Evolutionary conservation across 2,888 invertebrate genomes (phyloP).

Genomic region (Holacanthella duospinosa): DNA sequence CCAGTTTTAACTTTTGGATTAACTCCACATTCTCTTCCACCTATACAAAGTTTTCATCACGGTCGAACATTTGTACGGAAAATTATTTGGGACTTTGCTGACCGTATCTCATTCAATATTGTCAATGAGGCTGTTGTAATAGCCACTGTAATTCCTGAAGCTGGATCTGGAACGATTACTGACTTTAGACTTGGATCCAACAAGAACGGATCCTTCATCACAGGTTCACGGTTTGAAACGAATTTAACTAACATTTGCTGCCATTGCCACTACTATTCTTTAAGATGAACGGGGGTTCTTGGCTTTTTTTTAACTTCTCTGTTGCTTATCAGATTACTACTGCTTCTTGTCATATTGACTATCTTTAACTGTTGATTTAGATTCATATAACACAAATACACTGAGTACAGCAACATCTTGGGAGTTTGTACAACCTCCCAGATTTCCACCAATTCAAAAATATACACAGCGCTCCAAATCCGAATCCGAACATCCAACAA

Average conservation of each 20-base stretch:
- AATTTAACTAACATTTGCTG: neutral
- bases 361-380: neutral
- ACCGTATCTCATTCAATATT: slow-evolving; percentile 31
- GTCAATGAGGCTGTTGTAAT: slow-evolving; percentile 34
- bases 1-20: neutral
- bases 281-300: neutral
- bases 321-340: too few species aligned
- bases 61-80: neutral
- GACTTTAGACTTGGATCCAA: slow-evolving; percentile 16
- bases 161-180: slow-evolving; percentile 9
- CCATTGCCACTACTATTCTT: neutral
- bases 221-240: slow-evolving; percentile 33
- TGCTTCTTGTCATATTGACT: too few species aligned
- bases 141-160: slow-evolving; percentile 26
- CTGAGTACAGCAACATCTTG: slow-evolving; percentile 29
- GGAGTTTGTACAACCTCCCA: slow-evolving; percentile 22
- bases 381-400: slow-evolving; percentile 16
- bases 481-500: neutral
- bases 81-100: slow-evolving; percentile 27
- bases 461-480: neutral
- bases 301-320: too few species aligned
- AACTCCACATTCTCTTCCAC: slow-evolving; percentile 8
- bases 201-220: slow-evolving; percentile 23
- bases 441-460: neutral
- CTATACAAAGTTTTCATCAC: neutral